Conservation (phyloP, 1,140 invertebrate species). For the Homalodisca vitripennis region DNA sequence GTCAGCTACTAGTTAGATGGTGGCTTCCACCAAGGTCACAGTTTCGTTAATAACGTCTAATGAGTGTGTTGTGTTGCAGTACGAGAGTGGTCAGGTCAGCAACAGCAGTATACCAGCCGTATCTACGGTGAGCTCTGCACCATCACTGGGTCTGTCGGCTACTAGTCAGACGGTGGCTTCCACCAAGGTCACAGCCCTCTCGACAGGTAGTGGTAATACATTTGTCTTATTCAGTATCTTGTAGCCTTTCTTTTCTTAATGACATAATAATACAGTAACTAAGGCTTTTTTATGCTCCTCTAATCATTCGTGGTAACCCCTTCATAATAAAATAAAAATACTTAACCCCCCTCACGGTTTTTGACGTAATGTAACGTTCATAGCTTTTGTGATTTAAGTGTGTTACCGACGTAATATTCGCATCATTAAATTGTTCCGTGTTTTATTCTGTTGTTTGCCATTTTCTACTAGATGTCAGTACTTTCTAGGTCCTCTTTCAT, state of each 20-base stretch:
- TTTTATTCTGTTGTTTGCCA: no score
- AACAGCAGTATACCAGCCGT: constrained; percentile 27
- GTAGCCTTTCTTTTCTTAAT: neutral
- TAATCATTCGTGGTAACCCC: no score
- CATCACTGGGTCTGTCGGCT: constrained; percentile 28
- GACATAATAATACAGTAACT: neutral
- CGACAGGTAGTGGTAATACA: constrained; percentile 31
- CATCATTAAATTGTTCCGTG: no score
- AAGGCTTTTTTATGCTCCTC: neutral
- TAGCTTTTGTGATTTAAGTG: no score
- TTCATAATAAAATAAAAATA: no score
- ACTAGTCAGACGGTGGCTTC: constrained; percentile 21
- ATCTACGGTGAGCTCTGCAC: constrained; percentile 24
- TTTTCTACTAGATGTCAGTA: no score
- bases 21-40: no score
- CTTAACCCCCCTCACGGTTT: no score
- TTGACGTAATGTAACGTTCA: no score
- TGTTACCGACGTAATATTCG: no score
- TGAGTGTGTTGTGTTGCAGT: constrained; percentile 5
- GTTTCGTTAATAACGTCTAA: no score
- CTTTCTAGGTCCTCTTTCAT: no score
- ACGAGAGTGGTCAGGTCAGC: constrained; percentile 24
- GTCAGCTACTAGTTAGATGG: constrained; percentile 22
- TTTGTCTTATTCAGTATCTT: constrained; percentile 17
- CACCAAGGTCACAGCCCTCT: constrained; percentile 29